Conservation (phyloP, 2,888 invertebrate genomes). For the Trypoxylon attenuatum region DNA sequence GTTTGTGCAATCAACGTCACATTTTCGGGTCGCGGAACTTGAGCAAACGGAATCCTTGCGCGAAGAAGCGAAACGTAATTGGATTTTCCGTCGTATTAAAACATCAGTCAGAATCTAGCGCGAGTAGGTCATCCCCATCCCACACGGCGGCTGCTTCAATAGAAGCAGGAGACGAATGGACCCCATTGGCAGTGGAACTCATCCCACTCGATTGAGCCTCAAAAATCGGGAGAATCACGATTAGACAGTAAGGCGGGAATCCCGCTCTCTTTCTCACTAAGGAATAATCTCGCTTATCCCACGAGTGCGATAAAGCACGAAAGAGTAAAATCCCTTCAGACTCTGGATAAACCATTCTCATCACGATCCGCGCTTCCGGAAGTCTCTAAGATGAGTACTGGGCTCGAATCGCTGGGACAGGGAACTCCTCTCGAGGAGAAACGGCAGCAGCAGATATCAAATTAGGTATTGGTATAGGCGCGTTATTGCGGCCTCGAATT, state of each 20-base stretch:
- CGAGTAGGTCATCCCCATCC: background rate
- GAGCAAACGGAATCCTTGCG: background rate
- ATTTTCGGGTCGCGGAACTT: background rate
- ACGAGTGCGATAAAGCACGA: background rate
- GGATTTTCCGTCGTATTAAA: background rate
- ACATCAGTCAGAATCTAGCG: background rate
- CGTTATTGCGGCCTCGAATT: constrained; percentile 62
- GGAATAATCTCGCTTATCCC: constrained; percentile 2
- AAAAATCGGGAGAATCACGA: background rate
- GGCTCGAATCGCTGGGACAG: background rate
- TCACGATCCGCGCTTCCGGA: constrained; percentile 58
- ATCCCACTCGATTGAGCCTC: no score
- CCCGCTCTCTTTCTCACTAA: constrained; percentile 4
- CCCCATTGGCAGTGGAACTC: no score
- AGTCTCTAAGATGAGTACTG: constrained; percentile 8
- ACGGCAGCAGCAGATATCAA: constrained; percentile 46
- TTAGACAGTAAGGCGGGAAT: background rate
- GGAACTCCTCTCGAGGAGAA: background rate
- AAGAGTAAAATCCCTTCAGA: constrained; percentile 15
- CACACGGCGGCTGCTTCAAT: no score
- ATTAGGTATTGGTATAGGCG: constrained; percentile 65
- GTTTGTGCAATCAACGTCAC: no score
- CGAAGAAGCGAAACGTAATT: background rate
- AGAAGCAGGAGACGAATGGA: no score
- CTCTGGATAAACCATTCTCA: constrained; percentile 49